phyloP scores from a whole-genome alignment of 2,113 vertebrate species.

The pig (Sus scrofa) region T2T-Sscrofa CM000818.6:92370001-92370500 shows the following conservation, averaged over 20 bases:
- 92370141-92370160: conserved; percentile 41
- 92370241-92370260: conserved; percentile 71
- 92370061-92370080: conserved; percentile 93
- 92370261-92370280: conserved; percentile 59
- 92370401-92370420: conserved; percentile 80
- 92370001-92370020: conserved; percentile 90
- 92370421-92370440: conserved; percentile 54
- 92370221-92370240: conserved; percentile 36
- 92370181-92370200: conserved; percentile 60
- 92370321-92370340: conserved; percentile 75
- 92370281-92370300: conserved; percentile 60
- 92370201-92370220: neutral
- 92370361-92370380: conserved; percentile 85
- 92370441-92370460: conserved; percentile 35
- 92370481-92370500: neutral
- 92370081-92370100: conserved; percentile 93
- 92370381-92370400: conserved; percentile 82
- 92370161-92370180: conserved; percentile 18
- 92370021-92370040: conserved; percentile 90
- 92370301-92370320: conserved; percentile 81
- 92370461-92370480: neutral
- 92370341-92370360: conserved; percentile 82
- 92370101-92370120: conserved; percentile 91
- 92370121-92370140: conserved; percentile 45
- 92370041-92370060: conserved; percentile 92